Percentiles rank a stretch among this genome's conserved stretches.
Evolutionary conservation across 2,113 vertebrate species (phyloP).

Genomic region (Microcebus jonahi): DNA sequence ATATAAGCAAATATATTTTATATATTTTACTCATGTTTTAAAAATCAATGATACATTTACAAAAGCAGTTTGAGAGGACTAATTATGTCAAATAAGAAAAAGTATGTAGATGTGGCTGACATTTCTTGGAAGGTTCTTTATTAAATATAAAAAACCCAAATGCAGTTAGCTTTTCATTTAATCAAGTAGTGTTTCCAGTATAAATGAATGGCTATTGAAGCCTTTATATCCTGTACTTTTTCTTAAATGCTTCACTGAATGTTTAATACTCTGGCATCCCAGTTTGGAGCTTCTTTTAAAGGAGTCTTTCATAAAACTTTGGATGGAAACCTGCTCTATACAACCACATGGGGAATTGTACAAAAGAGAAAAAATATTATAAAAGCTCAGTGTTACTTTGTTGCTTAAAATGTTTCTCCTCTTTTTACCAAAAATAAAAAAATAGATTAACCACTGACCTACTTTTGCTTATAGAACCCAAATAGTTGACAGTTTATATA

Average conservation of each 20-base stretch:
- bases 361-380: constrained; percentile 45
- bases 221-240: constrained; percentile 54
- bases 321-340: constrained; percentile 57
- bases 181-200: constrained; percentile 53
- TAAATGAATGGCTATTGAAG: constrained; percentile 65
- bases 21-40: constrained; percentile 46
- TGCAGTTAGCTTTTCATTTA: constrained; percentile 65
- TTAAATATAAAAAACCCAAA: constrained; percentile 63
- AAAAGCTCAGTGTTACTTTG: constrained; percentile 48
- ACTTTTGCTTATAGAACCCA: neutral
- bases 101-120: constrained; percentile 26
- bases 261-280: constrained; percentile 63
- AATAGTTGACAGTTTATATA: constrained; percentile 1
- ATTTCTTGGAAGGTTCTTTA: constrained; percentile 55
- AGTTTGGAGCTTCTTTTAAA: constrained; percentile 62
- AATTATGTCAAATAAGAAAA: constrained; percentile 52
- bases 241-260: constrained; percentile 68
- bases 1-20: neutral
- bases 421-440: neutral
- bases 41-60: constrained; percentile 49
- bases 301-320: constrained; percentile 67
- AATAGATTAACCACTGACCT: neutral
- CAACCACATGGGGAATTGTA: neutral
- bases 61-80: neutral
- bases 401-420: constrained; percentile 38